phyloP scores from a whole-genome alignment of 2,888 invertebrate species.

The Strigamia crassipes region DNA sequence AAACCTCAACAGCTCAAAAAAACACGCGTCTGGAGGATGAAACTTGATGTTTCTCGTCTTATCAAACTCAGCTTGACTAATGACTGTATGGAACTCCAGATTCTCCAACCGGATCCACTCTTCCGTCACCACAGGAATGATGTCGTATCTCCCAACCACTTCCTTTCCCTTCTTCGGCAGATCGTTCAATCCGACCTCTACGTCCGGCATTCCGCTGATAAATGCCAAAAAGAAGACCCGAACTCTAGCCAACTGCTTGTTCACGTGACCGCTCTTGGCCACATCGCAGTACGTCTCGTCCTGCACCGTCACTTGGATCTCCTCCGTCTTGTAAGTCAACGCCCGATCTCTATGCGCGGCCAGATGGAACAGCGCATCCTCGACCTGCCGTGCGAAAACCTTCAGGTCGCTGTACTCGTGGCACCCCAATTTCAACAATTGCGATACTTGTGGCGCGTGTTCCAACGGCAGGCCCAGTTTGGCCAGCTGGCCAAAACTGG shows the following conservation, averaged over 20 bases:
- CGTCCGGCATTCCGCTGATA: conserved; percentile 92
- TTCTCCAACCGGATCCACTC: conserved; percentile 98
- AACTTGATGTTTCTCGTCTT: conserved; percentile 59
- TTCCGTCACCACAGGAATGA: conserved; percentile 97
- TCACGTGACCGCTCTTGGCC: conserved; percentile 78
- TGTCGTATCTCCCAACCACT: conserved; percentile 98
- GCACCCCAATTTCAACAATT: conserved; percentile 93
- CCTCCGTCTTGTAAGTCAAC: conserved; percentile 91
- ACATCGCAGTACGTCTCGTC: conserved; percentile 86
- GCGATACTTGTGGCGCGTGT: conserved; percentile 92
- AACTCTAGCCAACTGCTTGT: conserved; percentile 91
- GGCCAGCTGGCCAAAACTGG: conserved; percentile 89
- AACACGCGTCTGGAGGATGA: conserved; percentile 96
- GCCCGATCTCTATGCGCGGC: conserved; percentile 85
- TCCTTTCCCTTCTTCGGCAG: conserved; percentile 97
- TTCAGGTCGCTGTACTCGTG: conserved; percentile 86
- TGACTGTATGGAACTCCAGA: conserved; percentile 91
- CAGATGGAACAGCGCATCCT: conserved; percentile 88
- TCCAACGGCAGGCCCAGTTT: conserved; percentile 94
- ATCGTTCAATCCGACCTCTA: conserved; percentile 97
- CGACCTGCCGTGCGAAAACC: conserved; percentile 86
- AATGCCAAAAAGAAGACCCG: conserved; percentile 95
- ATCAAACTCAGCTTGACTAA: conserved; percentile 88
- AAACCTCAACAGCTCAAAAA: conserved; percentile 95
- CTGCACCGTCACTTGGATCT: conserved; percentile 91